A percentile compares a stretch with the other conserved stretches of the same genome.
phyloP scores from a whole-genome alignment of 2,113 vertebrate species.

The Suricata suricatta region DNA sequence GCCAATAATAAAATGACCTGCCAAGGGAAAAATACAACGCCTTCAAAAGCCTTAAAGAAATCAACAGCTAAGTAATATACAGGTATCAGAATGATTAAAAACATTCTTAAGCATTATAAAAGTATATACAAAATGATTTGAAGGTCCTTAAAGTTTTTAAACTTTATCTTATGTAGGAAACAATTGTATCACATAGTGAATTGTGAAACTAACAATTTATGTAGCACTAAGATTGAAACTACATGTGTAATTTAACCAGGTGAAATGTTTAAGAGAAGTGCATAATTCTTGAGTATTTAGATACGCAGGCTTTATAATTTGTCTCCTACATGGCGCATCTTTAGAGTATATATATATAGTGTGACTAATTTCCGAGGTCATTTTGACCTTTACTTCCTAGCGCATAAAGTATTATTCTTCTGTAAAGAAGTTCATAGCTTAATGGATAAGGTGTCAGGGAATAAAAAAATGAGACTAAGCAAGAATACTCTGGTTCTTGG shows the following conservation, averaged over 20 bases:
- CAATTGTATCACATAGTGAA: not conserved
- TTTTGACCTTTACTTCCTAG: constrained; percentile 80
- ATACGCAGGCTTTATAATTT: not conserved
- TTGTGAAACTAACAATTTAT: not conserved
- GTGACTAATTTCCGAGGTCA: constrained; percentile 81
- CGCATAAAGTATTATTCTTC: constrained; percentile 80
- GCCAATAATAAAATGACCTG: not conserved
- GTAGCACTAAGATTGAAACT: not conserved
- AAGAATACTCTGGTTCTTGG: constrained; percentile 82
- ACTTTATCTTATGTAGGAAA: not conserved
- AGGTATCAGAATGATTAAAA: not conserved
- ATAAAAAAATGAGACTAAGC: constrained; percentile 81
- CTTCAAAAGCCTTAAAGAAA: not conserved
- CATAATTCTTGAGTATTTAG: not conserved
- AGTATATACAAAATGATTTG: not conserved
- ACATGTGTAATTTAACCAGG: not conserved
- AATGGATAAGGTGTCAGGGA: constrained; percentile 85
- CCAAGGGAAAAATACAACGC: not conserved
- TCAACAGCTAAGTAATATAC: not conserved
- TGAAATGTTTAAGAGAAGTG: not conserved
- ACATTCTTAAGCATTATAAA: not conserved
- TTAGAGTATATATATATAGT: constrained; percentile 60
- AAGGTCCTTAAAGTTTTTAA: not conserved
- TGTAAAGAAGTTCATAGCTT: constrained; percentile 82
- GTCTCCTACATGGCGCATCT: constrained; percentile 62